Evolutionary conservation across 2,113 vertebrate genomes (phyloP).

Genomic region (Rhynchopsitta pachyrhyncha): DNA sequence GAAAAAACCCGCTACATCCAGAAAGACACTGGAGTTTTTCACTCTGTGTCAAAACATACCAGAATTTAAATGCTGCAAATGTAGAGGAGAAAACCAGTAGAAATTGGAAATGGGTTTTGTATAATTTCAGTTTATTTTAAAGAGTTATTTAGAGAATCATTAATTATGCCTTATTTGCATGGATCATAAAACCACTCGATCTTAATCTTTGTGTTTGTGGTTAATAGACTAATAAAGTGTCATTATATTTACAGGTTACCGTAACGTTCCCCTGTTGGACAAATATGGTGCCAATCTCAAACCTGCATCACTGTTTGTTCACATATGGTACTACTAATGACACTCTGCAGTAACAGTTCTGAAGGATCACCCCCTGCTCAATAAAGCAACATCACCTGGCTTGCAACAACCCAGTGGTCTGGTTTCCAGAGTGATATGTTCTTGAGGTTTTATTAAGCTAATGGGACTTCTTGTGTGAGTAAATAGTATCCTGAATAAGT

Average conservation of each 20-base stretch:
- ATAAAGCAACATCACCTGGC: slow-evolving; percentile 62
- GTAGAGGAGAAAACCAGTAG: neutral
- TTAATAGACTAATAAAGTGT: neutral
- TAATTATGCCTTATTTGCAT: neutral
- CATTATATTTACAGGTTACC: slow-evolving; percentile 78
- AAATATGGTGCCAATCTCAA: slow-evolving; percentile 74
- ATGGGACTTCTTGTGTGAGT: neutral
- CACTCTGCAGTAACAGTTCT: neutral
- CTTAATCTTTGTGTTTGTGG: neutral
- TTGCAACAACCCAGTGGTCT: neutral
- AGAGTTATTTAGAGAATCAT: neutral
- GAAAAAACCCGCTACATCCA: neutral
- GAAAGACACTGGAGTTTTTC: neutral
- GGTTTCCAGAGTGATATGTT: neutral
- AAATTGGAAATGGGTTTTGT: neutral
- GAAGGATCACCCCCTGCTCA: neutral
- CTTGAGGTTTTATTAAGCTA: neutral
- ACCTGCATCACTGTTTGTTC: slow-evolving; percentile 83
- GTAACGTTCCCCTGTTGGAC: slow-evolving; percentile 79
- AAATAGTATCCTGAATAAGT: neutral
- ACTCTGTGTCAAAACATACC: neutral
- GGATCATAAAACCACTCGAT: neutral
- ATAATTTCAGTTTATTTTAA: neutral
- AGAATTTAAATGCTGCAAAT: neutral
- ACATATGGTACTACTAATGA: slow-evolving; percentile 70